Conservation (phyloP, 2,113 vertebrate species). For the Steatornis caripensis region DNA sequence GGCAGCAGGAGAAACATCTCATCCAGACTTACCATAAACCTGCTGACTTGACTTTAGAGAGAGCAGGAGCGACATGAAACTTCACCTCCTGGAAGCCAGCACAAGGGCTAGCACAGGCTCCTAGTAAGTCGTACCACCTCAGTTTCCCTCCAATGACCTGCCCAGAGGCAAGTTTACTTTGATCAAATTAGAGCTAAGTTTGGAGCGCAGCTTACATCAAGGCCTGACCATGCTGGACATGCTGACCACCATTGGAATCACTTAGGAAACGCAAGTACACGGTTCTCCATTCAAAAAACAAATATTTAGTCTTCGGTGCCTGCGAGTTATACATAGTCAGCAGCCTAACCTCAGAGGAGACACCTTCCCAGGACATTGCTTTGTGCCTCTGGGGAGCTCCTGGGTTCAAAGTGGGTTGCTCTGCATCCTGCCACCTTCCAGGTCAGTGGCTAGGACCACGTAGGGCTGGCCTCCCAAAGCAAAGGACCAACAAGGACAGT, state of each 20-base stretch:
- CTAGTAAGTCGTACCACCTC: background rate
- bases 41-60: background rate
- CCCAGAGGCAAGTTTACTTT: background rate
- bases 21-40: background rate
- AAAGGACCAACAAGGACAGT: background rate
- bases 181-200: background rate
- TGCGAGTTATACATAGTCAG: background rate
- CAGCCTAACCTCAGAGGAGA: background rate
- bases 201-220: background rate
- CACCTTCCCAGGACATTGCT: background rate
- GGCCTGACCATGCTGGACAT: background rate
- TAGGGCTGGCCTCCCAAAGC: background rate
- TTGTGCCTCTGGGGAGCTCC: background rate
- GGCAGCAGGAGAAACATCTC: background rate
- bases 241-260: accelerated
- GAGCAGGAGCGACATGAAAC: background rate
- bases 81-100: background rate
- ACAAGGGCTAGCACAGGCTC: background rate
- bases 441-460: background rate
- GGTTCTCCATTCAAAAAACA: background rate
- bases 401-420: background rate
- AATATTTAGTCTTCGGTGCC: background rate
- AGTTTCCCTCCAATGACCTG: background rate
- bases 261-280: background rate
- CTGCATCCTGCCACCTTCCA: background rate